Evolutionary conservation across 2,888 invertebrate species (phyloP).

Genomic region (Callosobruchus maculatus): DNA sequence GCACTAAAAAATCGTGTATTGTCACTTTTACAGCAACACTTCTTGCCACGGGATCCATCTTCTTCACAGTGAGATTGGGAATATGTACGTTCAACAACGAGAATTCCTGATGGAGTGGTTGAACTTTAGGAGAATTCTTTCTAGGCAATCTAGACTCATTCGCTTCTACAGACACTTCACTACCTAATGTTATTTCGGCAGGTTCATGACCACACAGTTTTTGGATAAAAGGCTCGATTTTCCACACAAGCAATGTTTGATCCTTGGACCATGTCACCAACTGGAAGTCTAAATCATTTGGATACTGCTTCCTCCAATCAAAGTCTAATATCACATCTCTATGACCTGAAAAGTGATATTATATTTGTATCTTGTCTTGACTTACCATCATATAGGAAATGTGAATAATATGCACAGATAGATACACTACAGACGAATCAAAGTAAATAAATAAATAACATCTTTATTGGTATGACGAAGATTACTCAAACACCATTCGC

Average conservation of each 20-base stretch:
- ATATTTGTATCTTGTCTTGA: no score
- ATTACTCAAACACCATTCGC: no score
- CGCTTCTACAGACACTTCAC: constrained; percentile 15
- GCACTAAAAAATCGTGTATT: constrained; percentile 53
- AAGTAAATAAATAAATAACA: no score
- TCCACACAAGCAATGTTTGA: constrained; percentile 87
- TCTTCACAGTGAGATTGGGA: constrained; percentile 63
- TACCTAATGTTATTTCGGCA: constrained; percentile 42
- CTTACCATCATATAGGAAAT: no score
- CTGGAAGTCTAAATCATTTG: constrained; percentile 65
- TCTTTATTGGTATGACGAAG: no score
- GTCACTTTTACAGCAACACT: constrained; percentile 58
- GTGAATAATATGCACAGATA: no score
- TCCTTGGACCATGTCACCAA: constrained; percentile 94
- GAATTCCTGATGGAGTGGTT: constrained; percentile 71
- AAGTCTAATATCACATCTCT: constrained; percentile 93
- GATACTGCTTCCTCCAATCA: constrained; percentile 79
- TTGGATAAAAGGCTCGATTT: constrained; percentile 79
- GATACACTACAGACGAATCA: no score
- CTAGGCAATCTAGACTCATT: constrained; percentile 24
- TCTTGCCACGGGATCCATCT: constrained; percentile 53
- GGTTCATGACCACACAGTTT: constrained; percentile 76
- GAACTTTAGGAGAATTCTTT: constrained; percentile 50
- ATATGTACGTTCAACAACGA: constrained; percentile 71
- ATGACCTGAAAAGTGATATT: constrained; percentile 59